Evolutionary conservation across 1,140 invertebrate species (phyloP), one percentile per base, ranked within the genome.

Genomic region (Drosophila albomicans): DNA sequence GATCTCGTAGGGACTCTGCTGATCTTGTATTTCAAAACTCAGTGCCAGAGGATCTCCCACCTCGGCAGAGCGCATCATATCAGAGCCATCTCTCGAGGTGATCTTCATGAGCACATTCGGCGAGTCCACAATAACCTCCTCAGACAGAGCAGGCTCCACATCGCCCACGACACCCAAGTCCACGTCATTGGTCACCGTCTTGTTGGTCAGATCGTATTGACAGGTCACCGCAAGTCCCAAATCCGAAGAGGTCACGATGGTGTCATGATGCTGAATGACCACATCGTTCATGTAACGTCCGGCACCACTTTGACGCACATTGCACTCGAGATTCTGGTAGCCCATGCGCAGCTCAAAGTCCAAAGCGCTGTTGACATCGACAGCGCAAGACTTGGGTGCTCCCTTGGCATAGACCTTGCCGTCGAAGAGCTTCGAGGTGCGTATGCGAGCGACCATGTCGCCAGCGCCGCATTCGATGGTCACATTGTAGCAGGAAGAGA

Each of bases 101-200:
- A 98, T 98, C 82, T 96, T 96, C 98, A 98, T 98, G 1, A 97
- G 96, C n/a, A 98, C 97, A 93, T 98, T 98, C 16, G 97, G 97
- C 52, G 97, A 98, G 90, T 98, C 97, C 13, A 99, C 97, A 77
- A 97, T 96, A 16, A 96, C 96, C 93, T 96, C 97, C 92, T 96
- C 96, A 30, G 95, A 96, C 30, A 97, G 93, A 1, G 95, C 96
- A 13, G 96, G 95, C 79, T 95, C 94, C 66, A 98, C 96, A 82
- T 98, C 97, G 56, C 96, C 96, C 73, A 96, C 95, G n/a, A 98
- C 97, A 49, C 96, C 96, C 46, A 98, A 94, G 91, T 98, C 97
- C 7, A 98, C 96, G 92, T 97, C 97, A 93, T 98, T 98, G 7
- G 97, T 96, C 5, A 99, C 97, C 28, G 97, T 98, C 93, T 98